Percentiles rank a stretch among this genome's conserved stretches.
Evolutionary conservation across 53 echinoderm and acorn worm species (phyloP).

Genomic region (Zoroaster sp.): DNA sequence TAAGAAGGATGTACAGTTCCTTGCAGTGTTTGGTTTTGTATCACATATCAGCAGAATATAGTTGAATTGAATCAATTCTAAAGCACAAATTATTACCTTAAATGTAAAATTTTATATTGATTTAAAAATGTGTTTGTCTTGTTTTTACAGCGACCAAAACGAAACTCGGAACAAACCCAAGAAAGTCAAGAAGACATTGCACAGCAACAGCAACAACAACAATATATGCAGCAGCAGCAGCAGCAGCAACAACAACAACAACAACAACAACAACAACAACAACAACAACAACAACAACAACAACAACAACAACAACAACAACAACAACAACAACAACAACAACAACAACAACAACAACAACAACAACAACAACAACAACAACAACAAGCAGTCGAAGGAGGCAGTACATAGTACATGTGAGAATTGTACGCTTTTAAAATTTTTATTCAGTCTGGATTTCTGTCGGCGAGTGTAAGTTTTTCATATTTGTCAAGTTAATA

Average conservation of each 20-base stretch:
- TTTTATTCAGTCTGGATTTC: too few species aligned
- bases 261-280: not conserved
- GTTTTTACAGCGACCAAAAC: conserved; percentile 13
- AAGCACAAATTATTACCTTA: too few species aligned
- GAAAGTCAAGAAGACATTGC: not conserved
- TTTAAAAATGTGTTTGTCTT: too few species aligned
- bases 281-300: conserved; percentile 4
- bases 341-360: conserved; percentile 7
- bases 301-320: not conserved
- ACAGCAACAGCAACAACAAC: not conserved
- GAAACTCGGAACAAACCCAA: conserved; percentile 8
- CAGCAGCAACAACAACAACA: not conserved
- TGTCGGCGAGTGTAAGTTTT: too few species aligned
- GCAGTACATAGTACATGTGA: not conserved
- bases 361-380: conserved; percentile 11
- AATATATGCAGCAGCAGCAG: not conserved
- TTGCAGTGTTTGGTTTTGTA: too few species aligned
- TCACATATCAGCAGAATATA: too few species aligned
- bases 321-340: not conserved
- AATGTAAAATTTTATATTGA: too few species aligned
- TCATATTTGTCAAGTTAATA: too few species aligned
- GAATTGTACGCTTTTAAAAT: not conserved
- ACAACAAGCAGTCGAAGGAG: not conserved
- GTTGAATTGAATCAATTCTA: too few species aligned
- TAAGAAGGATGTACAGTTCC: too few species aligned